Evolutionary conservation across 2,888 invertebrate genomes (phyloP), one percentile per base, ranked within the genome.

Genomic region (Thysanoteuthis rhombus): DNA sequence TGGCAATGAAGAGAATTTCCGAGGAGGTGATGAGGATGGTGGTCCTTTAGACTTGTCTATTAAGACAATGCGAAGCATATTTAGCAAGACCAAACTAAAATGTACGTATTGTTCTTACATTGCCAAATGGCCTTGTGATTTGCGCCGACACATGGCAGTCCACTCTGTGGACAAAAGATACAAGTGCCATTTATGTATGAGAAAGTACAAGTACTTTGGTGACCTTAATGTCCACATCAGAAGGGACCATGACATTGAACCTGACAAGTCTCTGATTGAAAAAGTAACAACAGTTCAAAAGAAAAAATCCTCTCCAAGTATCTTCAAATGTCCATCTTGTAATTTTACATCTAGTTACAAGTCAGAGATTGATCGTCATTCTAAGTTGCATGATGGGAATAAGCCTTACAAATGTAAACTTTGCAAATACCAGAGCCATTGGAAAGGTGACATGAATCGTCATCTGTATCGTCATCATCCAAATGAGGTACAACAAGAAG

Each of bases 151-250:
- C 94, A 94, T 96, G 94, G 94, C 96, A 89, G 97, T 97, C 1
- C 97, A 97, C 94, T 95, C 96, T 19, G 93, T 96, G 10, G 96
- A 96, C 93, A 97, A 96, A 94, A 94, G 96, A 10, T 97, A 96
- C 94, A 96, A 96, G 92, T 97, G 97, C 94, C 95, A 96, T 39
- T 94, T 98, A 96, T 98, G 98, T 95, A 98, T 98, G 16, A 98
- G 98, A 0, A 98, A 98, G 95, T 98, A 98, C 96, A 98, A 98
- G 94, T 98, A 98, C 97, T 97, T 97, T 94, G 98, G 98, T 25
- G 98, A 98, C 16, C 97, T 98, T 22, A 98, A 98, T 94, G 98
- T 98, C 96, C 98, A 98, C 95, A 97, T 98, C 96, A 98, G 98
- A 1, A 97, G 95, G 98, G 98, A 96, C 98, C 98, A 93, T 97